phyloP scores from a whole-genome alignment of 64 coral and sea anemone species.

The Porites australiensis region DNA sequence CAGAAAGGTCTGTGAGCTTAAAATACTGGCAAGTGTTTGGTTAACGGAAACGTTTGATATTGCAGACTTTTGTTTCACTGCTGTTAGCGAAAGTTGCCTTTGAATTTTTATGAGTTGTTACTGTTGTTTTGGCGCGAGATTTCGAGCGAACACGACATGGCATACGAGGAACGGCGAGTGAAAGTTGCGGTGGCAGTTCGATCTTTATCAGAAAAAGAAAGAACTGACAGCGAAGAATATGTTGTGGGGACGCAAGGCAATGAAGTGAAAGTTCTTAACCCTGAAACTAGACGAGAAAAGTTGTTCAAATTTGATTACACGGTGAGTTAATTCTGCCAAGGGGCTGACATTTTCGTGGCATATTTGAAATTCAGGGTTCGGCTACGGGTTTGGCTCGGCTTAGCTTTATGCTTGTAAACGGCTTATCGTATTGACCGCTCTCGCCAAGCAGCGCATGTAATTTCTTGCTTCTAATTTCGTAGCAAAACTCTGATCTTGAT shows the following conservation, averaged over 20 bases:
- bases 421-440: not conserved
- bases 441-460: not conserved
- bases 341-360: not conserved
- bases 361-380: not conserved
- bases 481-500: not conserved
- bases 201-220: conserved; percentile 49
- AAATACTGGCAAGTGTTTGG: conserved; percentile 21
- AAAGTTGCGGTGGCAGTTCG: conserved; percentile 53
- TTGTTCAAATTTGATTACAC: conserved; percentile 66
- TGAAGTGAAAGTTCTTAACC: conserved; percentile 53
- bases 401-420: no score
- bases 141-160: conserved; percentile 52
- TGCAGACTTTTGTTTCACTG: not conserved
- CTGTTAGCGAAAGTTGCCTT: not conserved
- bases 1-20: not conserved
- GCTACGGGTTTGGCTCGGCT: no score
- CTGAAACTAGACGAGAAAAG: conserved; percentile 44
- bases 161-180: conserved; percentile 29
- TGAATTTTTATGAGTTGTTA: conserved; percentile 14
- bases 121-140: conserved; percentile 64
- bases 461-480: not conserved
- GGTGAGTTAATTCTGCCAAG: conserved; percentile 5
- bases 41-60: not conserved
- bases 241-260: conserved; percentile 45
- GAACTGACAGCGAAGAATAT: conserved; percentile 1